phyloP scores from a whole-genome alignment of 2,113 vertebrate species.

The Rhinoptilus africanus region DNA sequence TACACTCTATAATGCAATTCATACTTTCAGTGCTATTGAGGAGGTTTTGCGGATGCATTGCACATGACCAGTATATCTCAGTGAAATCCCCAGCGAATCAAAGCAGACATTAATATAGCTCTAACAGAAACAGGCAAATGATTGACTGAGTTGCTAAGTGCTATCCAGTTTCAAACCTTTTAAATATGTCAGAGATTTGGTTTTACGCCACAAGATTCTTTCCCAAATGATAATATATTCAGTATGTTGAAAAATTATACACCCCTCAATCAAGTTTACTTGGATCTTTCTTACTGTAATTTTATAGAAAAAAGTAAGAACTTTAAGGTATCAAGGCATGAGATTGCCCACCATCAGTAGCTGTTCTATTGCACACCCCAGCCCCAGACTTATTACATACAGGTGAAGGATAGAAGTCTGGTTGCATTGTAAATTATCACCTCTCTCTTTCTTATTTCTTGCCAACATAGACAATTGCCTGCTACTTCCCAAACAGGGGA shows the following conservation, averaged over 20 bases:
- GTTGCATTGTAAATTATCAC: background rate
- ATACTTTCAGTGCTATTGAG: background rate
- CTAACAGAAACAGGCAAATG: background rate
- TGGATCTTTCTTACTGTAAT: background rate
- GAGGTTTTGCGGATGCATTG: constrained; percentile 7
- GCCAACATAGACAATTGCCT: background rate
- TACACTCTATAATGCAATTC: background rate
- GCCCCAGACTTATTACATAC: background rate
- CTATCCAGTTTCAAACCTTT: background rate
- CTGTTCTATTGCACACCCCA: background rate
- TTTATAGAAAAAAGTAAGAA: background rate
- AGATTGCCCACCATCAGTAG: background rate
- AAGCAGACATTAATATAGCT: background rate
- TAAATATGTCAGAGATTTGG: background rate
- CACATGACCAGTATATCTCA: background rate
- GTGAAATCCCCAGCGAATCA: background rate
- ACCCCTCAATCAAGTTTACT: background rate
- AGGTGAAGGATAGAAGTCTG: background rate
- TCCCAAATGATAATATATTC: background rate
- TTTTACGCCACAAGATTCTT: background rate
- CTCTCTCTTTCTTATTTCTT: background rate
- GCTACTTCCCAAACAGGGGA: background rate
- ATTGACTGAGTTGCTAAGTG: background rate
- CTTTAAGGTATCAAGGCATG: background rate
- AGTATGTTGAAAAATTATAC: background rate